phyloP scores from a whole-genome alignment of 2,113 vertebrate species.

The western clawed frog (Xenopus tropicalis) region UCB_Xtro_10.0 CM004444.2:136876001-136876500 shows the following conservation, averaged over 20 bases:
- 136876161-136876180: conserved; percentile 78
- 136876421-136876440: conserved; percentile 75
- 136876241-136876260: conserved; percentile 71
- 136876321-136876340: conserved; percentile 77
- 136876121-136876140: conserved; percentile 80
- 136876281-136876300: conserved; percentile 74
- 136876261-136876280: conserved; percentile 78
- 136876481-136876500: conserved; percentile 71
- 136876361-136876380: conserved; percentile 78
- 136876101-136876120: conserved; percentile 85
- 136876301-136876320: conserved; percentile 72
- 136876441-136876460: conserved; percentile 76
- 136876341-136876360: conserved; percentile 76
- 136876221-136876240: conserved; percentile 57
- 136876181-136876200: conserved; percentile 61
- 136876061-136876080: conserved; percentile 88
- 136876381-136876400: conserved; percentile 76
- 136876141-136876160: conserved; percentile 79
- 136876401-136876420: conserved; percentile 63
- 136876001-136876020: conserved; percentile 71
- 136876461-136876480: conserved; percentile 78
- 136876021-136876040: conserved; percentile 70
- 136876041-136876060: conserved; percentile 82
- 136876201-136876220: not conserved
- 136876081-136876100: conserved; percentile 81